phyloP scores from a whole-genome alignment of 1,140 invertebrate genomes.

The Drosophila mauritiana region DNA sequence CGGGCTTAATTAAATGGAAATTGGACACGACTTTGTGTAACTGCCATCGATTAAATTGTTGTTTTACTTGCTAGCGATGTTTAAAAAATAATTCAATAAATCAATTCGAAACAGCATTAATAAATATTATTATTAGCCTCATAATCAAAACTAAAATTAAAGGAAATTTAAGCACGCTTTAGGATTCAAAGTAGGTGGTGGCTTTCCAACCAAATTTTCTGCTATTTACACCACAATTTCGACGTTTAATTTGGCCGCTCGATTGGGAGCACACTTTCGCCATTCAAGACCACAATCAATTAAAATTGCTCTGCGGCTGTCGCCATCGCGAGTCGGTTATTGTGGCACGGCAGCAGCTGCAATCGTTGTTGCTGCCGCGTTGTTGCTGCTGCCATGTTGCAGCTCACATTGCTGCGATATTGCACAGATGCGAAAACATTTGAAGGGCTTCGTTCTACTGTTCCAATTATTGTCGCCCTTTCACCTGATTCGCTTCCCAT shows the following conservation, averaged over 20 bases:
- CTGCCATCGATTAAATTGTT: too few species aligned
- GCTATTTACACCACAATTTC: slow-evolving; percentile 14
- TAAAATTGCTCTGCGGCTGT: slow-evolving; percentile 47
- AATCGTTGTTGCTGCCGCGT: slow-evolving; percentile 9
- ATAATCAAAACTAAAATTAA: not conserved
- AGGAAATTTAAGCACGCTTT: too few species aligned
- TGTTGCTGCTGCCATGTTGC: slow-evolving; percentile 17
- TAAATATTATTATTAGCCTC: too few species aligned
- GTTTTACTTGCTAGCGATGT: too few species aligned
- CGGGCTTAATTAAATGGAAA: slow-evolving; percentile 33
- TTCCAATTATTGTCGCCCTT: slow-evolving; percentile 67
- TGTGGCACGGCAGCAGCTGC: slow-evolving; percentile 38
- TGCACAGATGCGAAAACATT: slow-evolving; percentile 21
- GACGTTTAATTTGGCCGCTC: not conserved
- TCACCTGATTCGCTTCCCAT: slow-evolving; percentile 39
- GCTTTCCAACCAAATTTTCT: not conserved
- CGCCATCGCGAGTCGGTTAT: slow-evolving; percentile 36
- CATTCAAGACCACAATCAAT: slow-evolving; percentile 41
- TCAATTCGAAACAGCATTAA: not conserved
- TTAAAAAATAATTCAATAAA: too few species aligned
- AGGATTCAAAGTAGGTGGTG: too few species aligned
- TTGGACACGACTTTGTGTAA: not conserved
- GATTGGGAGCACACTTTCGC: slow-evolving; percentile 20
- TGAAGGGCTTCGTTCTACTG: slow-evolving; percentile 38
- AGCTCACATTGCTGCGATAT: slow-evolving; percentile 26